A percentile compares a stretch with the other conserved stretches of the same genome.
Evolutionary conservation across 1,140 invertebrate species (phyloP).

Genomic region (Rhizoglyphus robini): DNA sequence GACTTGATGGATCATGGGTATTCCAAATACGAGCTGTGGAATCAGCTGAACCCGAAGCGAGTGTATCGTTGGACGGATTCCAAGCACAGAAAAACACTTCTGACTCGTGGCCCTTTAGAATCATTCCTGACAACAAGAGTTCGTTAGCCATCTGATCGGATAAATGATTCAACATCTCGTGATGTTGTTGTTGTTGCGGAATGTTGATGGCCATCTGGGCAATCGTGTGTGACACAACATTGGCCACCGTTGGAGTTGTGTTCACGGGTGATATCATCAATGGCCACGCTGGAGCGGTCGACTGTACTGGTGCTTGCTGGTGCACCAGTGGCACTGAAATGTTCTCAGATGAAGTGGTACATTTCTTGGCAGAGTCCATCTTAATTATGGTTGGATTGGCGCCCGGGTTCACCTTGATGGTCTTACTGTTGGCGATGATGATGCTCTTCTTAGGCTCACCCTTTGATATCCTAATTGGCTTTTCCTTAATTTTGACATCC

Average conservation of each 20-base stretch:
- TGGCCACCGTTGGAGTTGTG: not conserved
- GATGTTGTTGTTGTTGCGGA: no score
- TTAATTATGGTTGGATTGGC: no score
- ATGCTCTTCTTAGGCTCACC: not conserved
- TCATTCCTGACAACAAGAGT: conserved; percentile 85
- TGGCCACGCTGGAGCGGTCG: no score
- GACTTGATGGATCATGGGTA: conserved; percentile 64
- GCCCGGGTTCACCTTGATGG: no score
- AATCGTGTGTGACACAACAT: not conserved
- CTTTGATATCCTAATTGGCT: not conserved
- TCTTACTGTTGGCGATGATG: not conserved
- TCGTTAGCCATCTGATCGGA: conserved; percentile 77
- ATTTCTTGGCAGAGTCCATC: no score
- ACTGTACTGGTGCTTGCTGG: no score
- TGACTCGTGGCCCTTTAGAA: conserved; percentile 88
- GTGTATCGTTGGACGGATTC: conserved; percentile 90
- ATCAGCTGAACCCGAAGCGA: conserved; percentile 92
- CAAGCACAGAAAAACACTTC: conserved; percentile 99
- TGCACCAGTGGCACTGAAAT: no score
- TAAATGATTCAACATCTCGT: not conserved
- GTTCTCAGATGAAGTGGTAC: no score
- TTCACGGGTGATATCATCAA: no score
- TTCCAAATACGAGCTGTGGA: conserved; percentile 98
- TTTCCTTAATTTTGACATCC: not conserved
- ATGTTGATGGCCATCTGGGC: not conserved